Evolutionary conservation across 2,888 invertebrate species (phyloP).

Genomic region (Pristionchus japonicus): DNA sequence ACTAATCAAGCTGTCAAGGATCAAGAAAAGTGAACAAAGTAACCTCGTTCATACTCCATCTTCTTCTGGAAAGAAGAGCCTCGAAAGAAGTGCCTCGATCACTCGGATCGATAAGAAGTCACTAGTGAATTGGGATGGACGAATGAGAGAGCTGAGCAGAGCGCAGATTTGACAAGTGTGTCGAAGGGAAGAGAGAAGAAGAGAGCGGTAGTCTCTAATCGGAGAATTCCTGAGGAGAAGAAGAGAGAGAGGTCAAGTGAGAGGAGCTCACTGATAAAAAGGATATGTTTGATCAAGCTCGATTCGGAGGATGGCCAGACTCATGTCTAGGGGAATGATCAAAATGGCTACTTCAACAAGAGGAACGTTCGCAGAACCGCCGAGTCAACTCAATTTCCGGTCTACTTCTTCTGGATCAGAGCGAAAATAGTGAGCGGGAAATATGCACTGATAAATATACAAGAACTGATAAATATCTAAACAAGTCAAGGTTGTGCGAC

Average conservation of each 20-base stretch:
- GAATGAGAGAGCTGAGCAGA: slow-evolving; percentile 34
- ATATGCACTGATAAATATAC: too few relatives aligned
- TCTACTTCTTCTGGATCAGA: too few relatives aligned
- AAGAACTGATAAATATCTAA: too few relatives aligned
- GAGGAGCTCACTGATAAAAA: not conserved
- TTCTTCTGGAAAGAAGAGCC: not conserved
- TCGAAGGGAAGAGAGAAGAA: not conserved
- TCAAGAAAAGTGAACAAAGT: not conserved
- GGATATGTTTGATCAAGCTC: not conserved
- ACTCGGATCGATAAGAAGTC: not conserved
- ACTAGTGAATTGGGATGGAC: not conserved
- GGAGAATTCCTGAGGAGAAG: too few relatives aligned
- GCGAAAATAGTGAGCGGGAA: too few relatives aligned
- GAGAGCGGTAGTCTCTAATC: slow-evolving; percentile 22
- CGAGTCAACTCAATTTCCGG: too few relatives aligned
- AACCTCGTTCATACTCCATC: not conserved
- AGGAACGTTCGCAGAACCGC: too few relatives aligned
- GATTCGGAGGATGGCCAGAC: not conserved
- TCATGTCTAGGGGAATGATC: not conserved
- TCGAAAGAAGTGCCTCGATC: not conserved
- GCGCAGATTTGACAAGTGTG: slow-evolving; percentile 19
- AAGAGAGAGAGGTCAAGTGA: not conserved
- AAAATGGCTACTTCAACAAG: too few relatives aligned
- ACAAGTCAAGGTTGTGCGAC: too few relatives aligned
- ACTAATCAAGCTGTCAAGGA: not conserved